Evolutionary conservation across 37 sponge, comb jelly and placozoan genomes (phyloP).

Genomic region (Cliona cf. orientalis): DNA sequence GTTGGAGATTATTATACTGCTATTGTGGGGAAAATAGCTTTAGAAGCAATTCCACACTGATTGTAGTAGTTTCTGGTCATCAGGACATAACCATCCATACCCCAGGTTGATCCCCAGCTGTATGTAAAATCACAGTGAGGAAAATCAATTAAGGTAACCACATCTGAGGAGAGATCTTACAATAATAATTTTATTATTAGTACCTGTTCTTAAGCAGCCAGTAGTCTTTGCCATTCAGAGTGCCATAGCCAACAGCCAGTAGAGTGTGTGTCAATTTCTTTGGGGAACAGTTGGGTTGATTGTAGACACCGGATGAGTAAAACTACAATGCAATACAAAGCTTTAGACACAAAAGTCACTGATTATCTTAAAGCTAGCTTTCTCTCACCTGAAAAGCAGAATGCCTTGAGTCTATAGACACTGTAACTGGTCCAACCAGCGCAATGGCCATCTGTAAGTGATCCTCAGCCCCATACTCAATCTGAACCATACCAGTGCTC

Average conservation of each 20-base stretch:
- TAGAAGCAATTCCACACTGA: conserved; percentile 59
- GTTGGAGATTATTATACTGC: too few species aligned
- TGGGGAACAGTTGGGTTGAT: conserved; percentile 40
- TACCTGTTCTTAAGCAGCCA: conserved; percentile 77
- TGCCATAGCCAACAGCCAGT: conserved; percentile 58
- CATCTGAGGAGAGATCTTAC: background rate
- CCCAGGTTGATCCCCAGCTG: conserved; percentile 64
- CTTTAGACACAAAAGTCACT: background rate
- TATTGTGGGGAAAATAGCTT: conserved; percentile 27
- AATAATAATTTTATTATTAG: background rate
- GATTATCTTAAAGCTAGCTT: background rate
- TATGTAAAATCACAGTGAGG: background rate
- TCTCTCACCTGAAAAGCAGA: conserved; percentile 64
- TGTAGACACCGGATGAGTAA: conserved; percentile 44
- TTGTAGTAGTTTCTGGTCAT: conserved; percentile 52
- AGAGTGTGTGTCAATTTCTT: conserved; percentile 47
- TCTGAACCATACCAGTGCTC: conserved; percentile 27
- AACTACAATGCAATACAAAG: conserved; percentile 27
- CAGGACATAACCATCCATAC: conserved; percentile 42
- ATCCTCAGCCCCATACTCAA: conserved; percentile 48
- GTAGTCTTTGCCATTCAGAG: conserved; percentile 30
- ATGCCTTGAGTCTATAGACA: conserved; percentile 82
- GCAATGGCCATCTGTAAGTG: conserved; percentile 83
- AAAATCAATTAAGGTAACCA: background rate
- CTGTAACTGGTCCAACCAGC: conserved; percentile 82